A percentile compares a stretch with the other conserved stretches of the same genome.
Conservation (phyloP, 2,113 vertebrate species). For the Paradisaea rubra region DNA sequence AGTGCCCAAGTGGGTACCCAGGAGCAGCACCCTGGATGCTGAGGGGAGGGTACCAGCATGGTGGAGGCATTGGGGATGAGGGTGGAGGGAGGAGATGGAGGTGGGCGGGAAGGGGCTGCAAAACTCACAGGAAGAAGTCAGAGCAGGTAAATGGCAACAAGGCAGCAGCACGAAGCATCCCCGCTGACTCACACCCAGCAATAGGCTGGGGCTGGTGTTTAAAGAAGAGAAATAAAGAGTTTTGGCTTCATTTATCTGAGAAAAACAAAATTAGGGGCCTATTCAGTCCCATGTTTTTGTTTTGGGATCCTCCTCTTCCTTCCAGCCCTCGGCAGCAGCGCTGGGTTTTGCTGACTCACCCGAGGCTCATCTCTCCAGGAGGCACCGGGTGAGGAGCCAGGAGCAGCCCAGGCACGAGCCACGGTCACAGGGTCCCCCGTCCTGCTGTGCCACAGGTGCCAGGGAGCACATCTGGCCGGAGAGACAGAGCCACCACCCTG, state of each 20-base stretch:
- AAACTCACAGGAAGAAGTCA: neutral
- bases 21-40: neutral
- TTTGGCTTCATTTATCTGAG: neutral
- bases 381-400: fast-evolving
- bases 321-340: neutral
- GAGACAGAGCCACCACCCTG: neutral
- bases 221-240: neutral
- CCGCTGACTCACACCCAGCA: neutral
- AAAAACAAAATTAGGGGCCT: neutral
- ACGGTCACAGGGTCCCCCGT: fast-evolving
- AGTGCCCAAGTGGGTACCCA: fast-evolving
- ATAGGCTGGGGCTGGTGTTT: neutral
- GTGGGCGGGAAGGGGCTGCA: neutral
- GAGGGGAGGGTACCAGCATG: neutral
- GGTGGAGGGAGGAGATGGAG: neutral
- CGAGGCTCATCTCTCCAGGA: fast-evolving
- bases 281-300: neutral
- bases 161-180: neutral
- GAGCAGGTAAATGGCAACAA: slow-evolving; percentile 5
- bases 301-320: neutral
- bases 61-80: fast-evolving
- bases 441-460: neutral
- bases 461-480: neutral
- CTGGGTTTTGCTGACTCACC: neutral
- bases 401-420: neutral